phyloP scores from a whole-genome alignment of 2,113 vertebrate species.

The Brachypodius melanocephalos region DNA sequence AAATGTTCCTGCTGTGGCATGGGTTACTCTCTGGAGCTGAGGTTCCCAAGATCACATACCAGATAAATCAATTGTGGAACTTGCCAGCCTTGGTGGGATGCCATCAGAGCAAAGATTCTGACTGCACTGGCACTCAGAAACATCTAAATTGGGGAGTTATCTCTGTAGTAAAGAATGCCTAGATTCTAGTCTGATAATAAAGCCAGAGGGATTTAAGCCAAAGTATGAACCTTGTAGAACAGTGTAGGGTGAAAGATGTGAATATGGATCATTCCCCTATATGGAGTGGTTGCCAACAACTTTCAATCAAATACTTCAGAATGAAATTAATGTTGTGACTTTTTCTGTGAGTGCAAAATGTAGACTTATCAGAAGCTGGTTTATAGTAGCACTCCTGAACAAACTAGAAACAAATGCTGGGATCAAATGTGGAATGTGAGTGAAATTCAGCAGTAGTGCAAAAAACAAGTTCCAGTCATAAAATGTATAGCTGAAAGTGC shows the following conservation, averaged over 20 bases:
- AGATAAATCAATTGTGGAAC: neutral
- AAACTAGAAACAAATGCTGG: neutral
- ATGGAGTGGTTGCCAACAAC: neutral
- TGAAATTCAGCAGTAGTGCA: neutral
- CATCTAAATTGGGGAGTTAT: neutral
- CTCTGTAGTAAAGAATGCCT: conserved; percentile 2
- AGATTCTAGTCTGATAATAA: conserved; percentile 3
- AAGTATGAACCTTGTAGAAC: neutral
- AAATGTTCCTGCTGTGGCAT: neutral
- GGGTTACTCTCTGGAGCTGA: neutral
- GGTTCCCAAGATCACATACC: neutral
- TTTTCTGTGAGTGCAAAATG: neutral
- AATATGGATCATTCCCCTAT: neutral
- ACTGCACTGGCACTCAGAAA: neutral
- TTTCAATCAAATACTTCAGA: neutral
- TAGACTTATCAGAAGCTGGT: neutral
- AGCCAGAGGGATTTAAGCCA: conserved; percentile 23
- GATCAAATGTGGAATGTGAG: neutral
- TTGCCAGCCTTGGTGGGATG: conserved; percentile 15
- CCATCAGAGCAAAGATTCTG: neutral
- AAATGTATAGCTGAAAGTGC: neutral
- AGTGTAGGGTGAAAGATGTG: neutral
- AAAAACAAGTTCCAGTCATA: neutral
- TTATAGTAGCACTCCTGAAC: neutral
- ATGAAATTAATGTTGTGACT: neutral